Evolutionary conservation across 2,888 invertebrate genomes (phyloP).

Genomic region (Chydorus sphaericus): DNA sequence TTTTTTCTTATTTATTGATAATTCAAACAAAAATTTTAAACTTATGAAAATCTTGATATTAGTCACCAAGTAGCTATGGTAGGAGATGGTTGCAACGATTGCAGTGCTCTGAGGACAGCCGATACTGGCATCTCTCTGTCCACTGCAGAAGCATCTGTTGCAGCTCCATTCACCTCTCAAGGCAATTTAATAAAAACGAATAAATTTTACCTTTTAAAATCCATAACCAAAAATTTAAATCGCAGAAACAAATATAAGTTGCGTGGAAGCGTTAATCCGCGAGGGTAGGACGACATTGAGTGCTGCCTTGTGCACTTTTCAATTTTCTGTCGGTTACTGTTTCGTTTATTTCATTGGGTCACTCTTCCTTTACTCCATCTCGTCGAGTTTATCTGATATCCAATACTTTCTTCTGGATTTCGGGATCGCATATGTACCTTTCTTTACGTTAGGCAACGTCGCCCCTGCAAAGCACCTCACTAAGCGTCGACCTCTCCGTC

Average conservation of each 20-base stretch:
- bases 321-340: not conserved
- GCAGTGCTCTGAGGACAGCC: not conserved
- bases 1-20: not conserved
- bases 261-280: not conserved
- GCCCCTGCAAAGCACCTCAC: not conserved
- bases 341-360: not conserved
- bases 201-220: not conserved
- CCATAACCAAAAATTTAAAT: not conserved
- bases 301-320: not conserved
- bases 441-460: not conserved
- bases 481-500: not conserved
- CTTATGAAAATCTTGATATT: not conserved
- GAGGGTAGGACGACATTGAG: not conserved
- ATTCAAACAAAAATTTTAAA: not conserved
- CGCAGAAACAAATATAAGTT: not conserved
- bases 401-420: slow-evolving; percentile 10
- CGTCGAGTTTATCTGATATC: slow-evolving; percentile 12
- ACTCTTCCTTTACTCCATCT: not conserved
- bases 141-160: not conserved
- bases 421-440: slow-evolving; percentile 7
- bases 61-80: not conserved
- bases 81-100: not conserved
- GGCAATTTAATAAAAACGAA: not conserved
- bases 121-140: not conserved
- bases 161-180: not conserved